These are phyloP conservation scores for Eupleurogrammus muticus DNA, from an alignment of 2,797 vertebrate species.

Conservation along the genomic window DNA sequence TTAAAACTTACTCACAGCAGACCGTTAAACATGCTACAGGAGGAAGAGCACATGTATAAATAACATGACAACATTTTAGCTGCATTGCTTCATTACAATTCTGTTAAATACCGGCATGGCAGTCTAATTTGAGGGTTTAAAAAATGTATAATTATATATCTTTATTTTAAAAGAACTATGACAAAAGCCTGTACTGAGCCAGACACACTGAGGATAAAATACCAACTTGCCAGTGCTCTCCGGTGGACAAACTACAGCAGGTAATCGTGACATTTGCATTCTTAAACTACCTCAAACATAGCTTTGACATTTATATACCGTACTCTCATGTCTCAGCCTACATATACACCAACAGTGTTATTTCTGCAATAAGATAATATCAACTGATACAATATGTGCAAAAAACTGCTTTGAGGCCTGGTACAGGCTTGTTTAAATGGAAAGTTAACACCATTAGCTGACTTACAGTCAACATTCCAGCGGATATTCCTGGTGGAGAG, in stretches of 20 bases:
- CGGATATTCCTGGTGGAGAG: conserved; percentile 93
- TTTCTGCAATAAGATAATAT: neutral
- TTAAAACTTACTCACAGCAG: neutral
- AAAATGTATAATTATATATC: neutral
- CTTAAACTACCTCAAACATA: neutral
- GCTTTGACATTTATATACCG: neutral
- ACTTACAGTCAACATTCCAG: conserved; percentile 97
- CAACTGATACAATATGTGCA: neutral
- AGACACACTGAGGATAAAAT: too few relatives aligned
- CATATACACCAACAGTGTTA: neutral
- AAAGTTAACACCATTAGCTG: neutral
- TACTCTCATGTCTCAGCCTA: neutral
- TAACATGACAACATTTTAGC: neutral
- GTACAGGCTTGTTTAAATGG: neutral
- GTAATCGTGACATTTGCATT: neutral
- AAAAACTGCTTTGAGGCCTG: neutral
- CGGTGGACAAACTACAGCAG: neutral
- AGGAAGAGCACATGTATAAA: neutral
- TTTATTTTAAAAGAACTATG: too few relatives aligned
- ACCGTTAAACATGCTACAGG: neutral
- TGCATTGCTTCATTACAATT: neutral
- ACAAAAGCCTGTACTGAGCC: too few relatives aligned
- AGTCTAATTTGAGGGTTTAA: too few relatives aligned
- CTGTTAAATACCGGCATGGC: neutral
- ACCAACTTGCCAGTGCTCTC: neutral